Evolutionary conservation across 1,140 invertebrate species (phyloP), one percentile per base, ranked within the genome.

Genomic region (Neodiprion pinetum): DNA sequence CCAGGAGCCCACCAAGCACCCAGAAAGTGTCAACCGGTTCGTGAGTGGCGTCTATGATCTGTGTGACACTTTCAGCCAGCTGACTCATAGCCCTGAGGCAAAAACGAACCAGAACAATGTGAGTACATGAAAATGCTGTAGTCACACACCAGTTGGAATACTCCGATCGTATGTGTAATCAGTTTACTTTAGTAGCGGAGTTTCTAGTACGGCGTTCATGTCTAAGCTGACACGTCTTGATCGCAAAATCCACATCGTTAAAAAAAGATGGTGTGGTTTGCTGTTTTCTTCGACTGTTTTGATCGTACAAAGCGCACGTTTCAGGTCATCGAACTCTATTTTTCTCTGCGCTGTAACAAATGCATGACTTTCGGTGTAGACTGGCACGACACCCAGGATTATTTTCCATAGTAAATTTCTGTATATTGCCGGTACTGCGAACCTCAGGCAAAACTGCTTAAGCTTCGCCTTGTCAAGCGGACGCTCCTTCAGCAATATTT

Each of bases 401-500:
- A 97, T 90, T 90, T 96, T 96, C 96, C 96, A 98, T 23, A 97
- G 89, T 76, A 94, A 90, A 82, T 91, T 92, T 82, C 96, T 92
- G 78, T 97, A 94, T n/a, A 93, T 90, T 21, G 92, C 90, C 50
- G 96, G 96, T 10, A 97, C 93, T 8, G 93, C 93, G 82, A 96
- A 97, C 72, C 95, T 89, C 70, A 96, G 86, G 83, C 95, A 95
- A 84, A 97, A 97, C 80, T 96, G 95, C 81, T 93, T 93, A 23
- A 98, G 84, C 85, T 97, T 97, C 8, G 90, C 91, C 81, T 91
- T 92, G 83, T 97, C 95, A 80, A 96, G 91, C 12, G 95, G 93
- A 84, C 94, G 94, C 77, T 97, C 96, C 83, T 96, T 96, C 74
- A 97, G 89, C 8, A 98, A 88, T 83, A 96, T 96, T 89, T 98